Conservation (phyloP, 2,113 vertebrate genomes). For the Myotis lucifugus region DNA sequence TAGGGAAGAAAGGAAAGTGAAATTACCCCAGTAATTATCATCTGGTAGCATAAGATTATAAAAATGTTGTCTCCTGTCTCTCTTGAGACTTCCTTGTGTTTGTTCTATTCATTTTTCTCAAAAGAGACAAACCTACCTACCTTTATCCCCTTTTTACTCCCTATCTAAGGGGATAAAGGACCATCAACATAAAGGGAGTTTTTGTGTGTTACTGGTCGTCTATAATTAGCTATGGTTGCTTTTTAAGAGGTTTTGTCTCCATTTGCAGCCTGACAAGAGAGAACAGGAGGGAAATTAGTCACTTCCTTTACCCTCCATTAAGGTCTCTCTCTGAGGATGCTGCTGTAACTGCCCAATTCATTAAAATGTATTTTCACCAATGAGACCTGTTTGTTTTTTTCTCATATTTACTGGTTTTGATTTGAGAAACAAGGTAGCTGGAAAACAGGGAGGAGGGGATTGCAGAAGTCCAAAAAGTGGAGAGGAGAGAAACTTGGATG, state of each 20-base stretch:
- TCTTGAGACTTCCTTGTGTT: neutral
- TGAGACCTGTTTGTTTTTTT: neutral
- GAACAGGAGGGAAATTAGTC: neutral
- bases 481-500: neutral
- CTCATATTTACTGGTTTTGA: neutral
- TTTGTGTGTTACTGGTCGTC: neutral
- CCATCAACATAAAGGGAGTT: neutral
- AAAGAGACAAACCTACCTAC: neutral
- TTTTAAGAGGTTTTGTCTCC: constrained; percentile 33
- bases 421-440: constrained; percentile 19
- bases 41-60: neutral
- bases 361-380: neutral
- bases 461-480: neutral
- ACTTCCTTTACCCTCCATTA: neutral
- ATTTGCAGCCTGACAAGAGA: constrained; percentile 15
- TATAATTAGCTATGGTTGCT: neutral
- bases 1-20: constrained; percentile 44
- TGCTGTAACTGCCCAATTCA: neutral
- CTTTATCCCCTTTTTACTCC: too few species aligned
- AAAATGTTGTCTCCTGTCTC: neutral
- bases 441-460: neutral
- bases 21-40: neutral
- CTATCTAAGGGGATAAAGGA: neutral
- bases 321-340: neutral
- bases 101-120: constrained; percentile 14